Conservation (phyloP, 2,113 vertebrate genomes). For the Sinocyclocheilus grahami region DNA sequence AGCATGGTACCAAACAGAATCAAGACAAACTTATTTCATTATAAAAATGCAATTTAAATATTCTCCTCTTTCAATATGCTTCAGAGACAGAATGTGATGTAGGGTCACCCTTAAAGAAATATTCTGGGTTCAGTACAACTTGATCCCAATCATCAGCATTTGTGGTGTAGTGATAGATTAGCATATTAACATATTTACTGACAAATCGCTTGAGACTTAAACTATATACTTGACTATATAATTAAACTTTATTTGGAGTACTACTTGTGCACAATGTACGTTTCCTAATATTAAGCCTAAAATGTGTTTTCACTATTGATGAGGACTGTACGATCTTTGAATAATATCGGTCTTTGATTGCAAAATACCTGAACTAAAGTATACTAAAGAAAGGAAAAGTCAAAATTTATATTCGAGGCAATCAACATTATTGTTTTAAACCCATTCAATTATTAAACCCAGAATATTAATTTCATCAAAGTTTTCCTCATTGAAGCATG, state of each 20-base stretch:
- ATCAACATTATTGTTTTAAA: not conserved
- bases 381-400: too few relatives aligned
- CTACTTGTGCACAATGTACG: too few relatives aligned
- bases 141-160: not conserved
- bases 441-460: not conserved
- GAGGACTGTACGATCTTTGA: too few relatives aligned
- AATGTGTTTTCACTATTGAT: too few relatives aligned
- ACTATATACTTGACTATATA: too few relatives aligned
- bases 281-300: too few relatives aligned
- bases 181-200: too few relatives aligned
- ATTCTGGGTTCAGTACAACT: not conserved
- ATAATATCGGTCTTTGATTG: too few relatives aligned
- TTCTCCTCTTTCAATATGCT: not conserved
- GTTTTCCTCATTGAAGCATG: not conserved
- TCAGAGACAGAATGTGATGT: not conserved
- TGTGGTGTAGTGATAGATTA: too few relatives aligned
- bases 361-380: too few relatives aligned
- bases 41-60: not conserved
- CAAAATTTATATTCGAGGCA: not conserved
- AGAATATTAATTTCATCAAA: not conserved
- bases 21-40: not conserved
- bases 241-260: too few relatives aligned
- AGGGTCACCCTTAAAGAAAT: not conserved
- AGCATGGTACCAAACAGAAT: constrained; percentile 58
- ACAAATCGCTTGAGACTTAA: too few relatives aligned